Conservation (phyloP, 2,113 vertebrate species). For the Tupaia chinensis region DNA sequence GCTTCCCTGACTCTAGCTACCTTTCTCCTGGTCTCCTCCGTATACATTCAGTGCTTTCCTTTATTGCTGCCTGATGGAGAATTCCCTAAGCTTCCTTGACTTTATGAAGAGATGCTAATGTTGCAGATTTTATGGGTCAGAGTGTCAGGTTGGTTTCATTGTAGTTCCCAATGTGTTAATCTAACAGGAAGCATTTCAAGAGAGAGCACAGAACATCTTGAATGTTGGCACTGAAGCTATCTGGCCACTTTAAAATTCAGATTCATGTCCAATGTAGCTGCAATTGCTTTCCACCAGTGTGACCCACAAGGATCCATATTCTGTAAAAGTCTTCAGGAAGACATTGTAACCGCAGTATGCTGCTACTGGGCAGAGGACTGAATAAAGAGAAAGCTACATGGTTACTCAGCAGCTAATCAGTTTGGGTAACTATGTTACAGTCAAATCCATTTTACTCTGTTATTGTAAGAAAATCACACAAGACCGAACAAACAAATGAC, state of each 20-base stretch:
- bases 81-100: background rate
- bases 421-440: background rate
- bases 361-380: background rate
- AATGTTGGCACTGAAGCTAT: background rate
- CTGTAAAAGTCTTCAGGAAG: background rate
- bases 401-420: background rate
- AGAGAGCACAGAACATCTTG: constrained; percentile 47
- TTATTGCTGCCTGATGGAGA: background rate
- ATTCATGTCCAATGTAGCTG: background rate
- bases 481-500: background rate
- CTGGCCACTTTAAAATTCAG: constrained; percentile 58
- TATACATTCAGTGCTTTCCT: background rate
- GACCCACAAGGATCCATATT: background rate
- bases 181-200: background rate
- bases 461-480: constrained; percentile 1
- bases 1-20: background rate
- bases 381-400: background rate
- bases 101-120: background rate
- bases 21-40: background rate
- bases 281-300: background rate
- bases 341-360: background rate
- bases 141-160: background rate
- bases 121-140: background rate
- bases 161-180: background rate
- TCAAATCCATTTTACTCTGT: background rate